Conservation (phyloP, 2,888 invertebrate genomes). For the Flexamia atlantica region DNA sequence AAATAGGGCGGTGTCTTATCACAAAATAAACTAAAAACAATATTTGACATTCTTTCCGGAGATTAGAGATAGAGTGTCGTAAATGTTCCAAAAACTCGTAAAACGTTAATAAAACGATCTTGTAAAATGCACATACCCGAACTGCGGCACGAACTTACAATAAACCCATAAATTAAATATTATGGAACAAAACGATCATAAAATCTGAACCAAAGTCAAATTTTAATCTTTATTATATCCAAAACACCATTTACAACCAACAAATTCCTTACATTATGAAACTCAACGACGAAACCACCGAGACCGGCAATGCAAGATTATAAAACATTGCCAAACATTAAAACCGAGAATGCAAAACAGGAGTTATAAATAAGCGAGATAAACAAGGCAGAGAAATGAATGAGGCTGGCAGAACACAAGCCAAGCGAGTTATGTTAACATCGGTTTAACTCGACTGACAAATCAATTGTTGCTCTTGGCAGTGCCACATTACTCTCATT, state of each 20-base stretch:
- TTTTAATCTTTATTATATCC: too few relatives aligned
- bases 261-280: background rate
- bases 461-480: background rate
- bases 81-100: background rate
- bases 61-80: background rate
- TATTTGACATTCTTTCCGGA: slow-evolving; percentile 6
- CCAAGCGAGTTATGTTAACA: background rate
- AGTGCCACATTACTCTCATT: background rate
- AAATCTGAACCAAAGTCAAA: too few relatives aligned
- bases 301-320: background rate
- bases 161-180: too few relatives aligned
- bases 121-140: too few relatives aligned
- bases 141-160: too few relatives aligned
- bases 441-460: background rate
- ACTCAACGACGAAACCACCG: background rate
- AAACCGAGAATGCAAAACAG: slow-evolving; percentile 26
- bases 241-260: too few relatives aligned
- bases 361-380: slow-evolving; percentile 13
- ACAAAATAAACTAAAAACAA: background rate
- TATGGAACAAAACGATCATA: too few relatives aligned
- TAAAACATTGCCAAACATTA: background rate
- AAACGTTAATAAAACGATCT: background rate
- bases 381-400: background rate
- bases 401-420: slow-evolving; percentile 20
- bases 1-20: background rate